These are phyloP conservation scores for Colletes gigas DNA, from an alignment of 1,140 invertebrate species.

Conservation along the genomic window DNA sequence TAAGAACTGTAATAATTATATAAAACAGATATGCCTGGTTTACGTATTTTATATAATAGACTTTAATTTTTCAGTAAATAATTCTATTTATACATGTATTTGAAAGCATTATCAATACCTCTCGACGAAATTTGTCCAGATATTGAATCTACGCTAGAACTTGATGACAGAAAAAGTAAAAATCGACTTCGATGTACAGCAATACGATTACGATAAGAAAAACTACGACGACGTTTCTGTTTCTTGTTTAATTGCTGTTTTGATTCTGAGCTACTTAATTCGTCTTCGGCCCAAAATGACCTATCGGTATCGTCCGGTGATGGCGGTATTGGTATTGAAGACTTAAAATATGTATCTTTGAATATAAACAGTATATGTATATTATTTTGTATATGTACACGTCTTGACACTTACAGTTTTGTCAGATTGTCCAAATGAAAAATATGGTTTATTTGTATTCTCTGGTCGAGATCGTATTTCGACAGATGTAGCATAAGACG, in stretches of 20 bases:
- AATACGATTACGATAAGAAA: conserved; percentile 67
- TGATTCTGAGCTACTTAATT: conserved; percentile 68
- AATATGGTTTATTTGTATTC: conserved; percentile 37
- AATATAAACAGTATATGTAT: background rate
- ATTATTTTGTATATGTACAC: background rate
- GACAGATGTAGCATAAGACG: conserved; percentile 22
- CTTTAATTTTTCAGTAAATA: background rate
- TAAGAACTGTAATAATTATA: conserved; percentile 33
- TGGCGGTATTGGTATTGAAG: conserved; percentile 14
- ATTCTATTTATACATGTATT: background rate
- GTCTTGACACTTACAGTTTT: conserved; percentile 58
- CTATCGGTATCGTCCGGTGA: conserved; percentile 66
- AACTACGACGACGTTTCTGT: conserved; percentile 64
- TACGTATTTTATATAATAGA: background rate
- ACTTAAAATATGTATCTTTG: conserved; percentile 44
- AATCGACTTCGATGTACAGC: conserved; percentile 55
- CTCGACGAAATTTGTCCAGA: conserved; percentile 10
- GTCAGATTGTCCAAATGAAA: conserved; percentile 24
- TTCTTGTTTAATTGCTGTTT: conserved; percentile 43
- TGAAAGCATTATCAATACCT: conserved; percentile 36
- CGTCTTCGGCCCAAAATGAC: conserved; percentile 73
- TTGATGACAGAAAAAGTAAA: conserved; percentile 31
- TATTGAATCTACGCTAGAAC: conserved; percentile 48
- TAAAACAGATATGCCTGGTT: background rate
- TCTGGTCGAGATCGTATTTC: conserved; percentile 33